Conservation (phyloP, 2,888 invertebrate genomes). For the Itoplectis maculator region DNA sequence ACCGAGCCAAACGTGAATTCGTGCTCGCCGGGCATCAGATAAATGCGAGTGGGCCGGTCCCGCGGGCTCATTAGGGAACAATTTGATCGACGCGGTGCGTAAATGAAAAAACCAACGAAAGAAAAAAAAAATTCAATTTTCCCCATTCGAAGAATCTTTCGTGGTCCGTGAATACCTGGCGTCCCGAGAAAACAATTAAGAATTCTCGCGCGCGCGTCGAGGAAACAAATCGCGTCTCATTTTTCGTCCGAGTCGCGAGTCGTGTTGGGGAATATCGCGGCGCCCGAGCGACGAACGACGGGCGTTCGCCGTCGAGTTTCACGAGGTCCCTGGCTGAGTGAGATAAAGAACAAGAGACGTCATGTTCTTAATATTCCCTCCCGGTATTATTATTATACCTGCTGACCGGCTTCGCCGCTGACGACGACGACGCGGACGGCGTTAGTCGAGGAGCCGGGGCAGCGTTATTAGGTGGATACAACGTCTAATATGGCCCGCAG, state of each 20-base stretch:
- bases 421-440: conserved; percentile 34
- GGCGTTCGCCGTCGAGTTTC: conserved; percentile 45
- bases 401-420: no score
- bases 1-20: not conserved
- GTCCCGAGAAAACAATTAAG: conserved; percentile 57
- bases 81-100: not conserved
- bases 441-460: conserved; percentile 23
- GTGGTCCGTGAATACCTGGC: conserved; percentile 31
- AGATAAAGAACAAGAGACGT: conserved; percentile 59
- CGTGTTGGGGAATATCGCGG: not conserved
- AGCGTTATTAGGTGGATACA: conserved; percentile 44
- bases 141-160: conserved; percentile 35
- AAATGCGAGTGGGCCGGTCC: not conserved
- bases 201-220: conserved; percentile 59
- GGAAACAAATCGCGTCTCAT: conserved; percentile 61
- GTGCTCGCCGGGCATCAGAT: not conserved
- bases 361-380: conserved; percentile 60
- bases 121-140: conserved; percentile 43
- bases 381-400: conserved; percentile 38
- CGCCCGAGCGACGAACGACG: conserved; percentile 46
- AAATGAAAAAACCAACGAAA: conserved; percentile 29
- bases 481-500: conserved; percentile 12
- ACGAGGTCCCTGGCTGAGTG: conserved; percentile 42
- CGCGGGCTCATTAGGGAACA: conserved; percentile 1
- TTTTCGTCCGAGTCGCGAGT: conserved; percentile 39